Base-by-base conservation (phyloP, 1,140 invertebrate species). In the Paracyclopina nana region DNA sequence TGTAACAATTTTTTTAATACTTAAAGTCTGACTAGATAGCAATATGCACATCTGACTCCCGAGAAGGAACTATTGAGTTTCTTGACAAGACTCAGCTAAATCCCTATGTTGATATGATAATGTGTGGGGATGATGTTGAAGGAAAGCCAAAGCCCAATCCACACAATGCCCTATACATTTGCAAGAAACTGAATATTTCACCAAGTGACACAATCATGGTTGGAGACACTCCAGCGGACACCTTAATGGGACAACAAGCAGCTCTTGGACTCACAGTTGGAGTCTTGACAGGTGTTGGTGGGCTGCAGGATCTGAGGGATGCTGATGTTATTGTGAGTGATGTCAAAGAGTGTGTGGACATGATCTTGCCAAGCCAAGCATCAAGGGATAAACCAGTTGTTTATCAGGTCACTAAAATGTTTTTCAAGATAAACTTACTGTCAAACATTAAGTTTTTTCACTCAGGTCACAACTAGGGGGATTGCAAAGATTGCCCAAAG, bases 11-110 rank as follows among this genome's bases (percentile, higher is more conserved):
- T n/a, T n/a, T n/a, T n/a, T n/a, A n/a, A n/a, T n/a, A n/a, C n/a
- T n/a, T n/a, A n/a, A n/a, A n/a, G n/a, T n/a, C n/a, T n/a, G n/a
- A n/a, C 46, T 6, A 49, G 20, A 52, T 52, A 20, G 50, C 50
- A n/a, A 45, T 52, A 14, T 52, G 50, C 27, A 52, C 50, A 18
- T 52, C 50, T n/a, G 50, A 52, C 38, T 52, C 50, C 16, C 2
- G 50, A 14, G 42, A 25, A 20, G 50, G 50, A 4, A 52, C 50
- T 14, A 24, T 43, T 18, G 50, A 52, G 31, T 52, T 52, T 26
- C 40, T 52, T 2, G 20, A 43, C 12, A 14, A 27, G n/a, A 11
- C 18, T 16, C 9, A 46, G 27, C 25, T 52, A 22, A n/a, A n/a
- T n/a, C 11, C 14, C 9, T 27, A 45, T n/a, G 50, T 52, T 16